Evolutionary conservation across 1,140 invertebrate genomes (phyloP).

Genomic region (Drosophila bipectinata): DNA sequence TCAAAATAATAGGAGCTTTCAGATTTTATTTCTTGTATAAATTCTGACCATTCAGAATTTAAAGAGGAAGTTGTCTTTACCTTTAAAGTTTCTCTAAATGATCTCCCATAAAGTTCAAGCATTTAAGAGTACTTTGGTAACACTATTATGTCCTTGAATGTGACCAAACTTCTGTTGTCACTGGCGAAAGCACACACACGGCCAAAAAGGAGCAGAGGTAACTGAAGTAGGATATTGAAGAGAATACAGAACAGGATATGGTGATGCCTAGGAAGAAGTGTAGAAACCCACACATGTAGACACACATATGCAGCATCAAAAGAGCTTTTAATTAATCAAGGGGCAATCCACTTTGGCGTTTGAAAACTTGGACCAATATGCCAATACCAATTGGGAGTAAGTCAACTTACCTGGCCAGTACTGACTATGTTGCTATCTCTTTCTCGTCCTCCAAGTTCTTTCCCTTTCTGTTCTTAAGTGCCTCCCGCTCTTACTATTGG

Average conservation of each 20-base stretch:
- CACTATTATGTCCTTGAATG: slow-evolving; percentile 22
- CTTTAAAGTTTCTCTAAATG: neutral
- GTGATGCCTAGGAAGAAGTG: neutral
- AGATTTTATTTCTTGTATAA: neutral
- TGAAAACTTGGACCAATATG: slow-evolving; percentile 65
- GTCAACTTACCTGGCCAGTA: slow-evolving; percentile 16
- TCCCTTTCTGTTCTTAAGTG: neutral
- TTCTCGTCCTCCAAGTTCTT: neutral
- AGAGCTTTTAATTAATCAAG: slow-evolving; percentile 79
- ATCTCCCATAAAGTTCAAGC: neutral
- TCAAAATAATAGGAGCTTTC: neutral
- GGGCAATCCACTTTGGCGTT: slow-evolving; percentile 69
- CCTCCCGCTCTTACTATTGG: neutral
- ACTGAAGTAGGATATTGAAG: neutral
- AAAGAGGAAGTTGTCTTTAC: no score
- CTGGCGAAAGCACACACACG: neutral
- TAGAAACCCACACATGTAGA: slow-evolving; percentile 9
- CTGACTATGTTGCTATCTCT: neutral
- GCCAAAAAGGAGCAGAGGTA: slow-evolving; percentile 6
- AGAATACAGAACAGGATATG: neutral
- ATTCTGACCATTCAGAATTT: neutral
- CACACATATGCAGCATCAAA: slow-evolving; percentile 17
- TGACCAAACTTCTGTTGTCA: slow-evolving; percentile 23
- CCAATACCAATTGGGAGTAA: slow-evolving; percentile 60
- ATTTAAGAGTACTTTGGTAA: neutral